Base-by-base conservation (phyloP, 1,140 invertebrate species). In the Solen grandis region DNA sequence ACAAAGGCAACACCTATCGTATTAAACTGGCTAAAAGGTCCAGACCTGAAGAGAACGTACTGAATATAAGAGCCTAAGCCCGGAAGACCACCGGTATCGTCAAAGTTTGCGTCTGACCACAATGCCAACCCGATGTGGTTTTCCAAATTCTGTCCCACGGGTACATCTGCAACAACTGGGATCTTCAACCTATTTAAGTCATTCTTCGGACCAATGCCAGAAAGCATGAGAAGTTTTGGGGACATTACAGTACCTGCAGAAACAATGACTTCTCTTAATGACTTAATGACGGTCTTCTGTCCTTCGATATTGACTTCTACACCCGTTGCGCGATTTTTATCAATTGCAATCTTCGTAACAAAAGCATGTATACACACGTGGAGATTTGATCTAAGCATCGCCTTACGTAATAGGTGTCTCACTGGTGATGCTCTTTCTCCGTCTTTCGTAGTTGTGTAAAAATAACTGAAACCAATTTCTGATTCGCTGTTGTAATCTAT, bases 151-250 rank as follows among this genome's bases (percentile, higher is more conserved):
- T 96, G 93, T 0, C 97, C 97, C 2, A 98, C 97, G 0, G 96
- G 95, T n/a, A 96, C 93, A 93, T 97, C 94, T 31, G 84, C 79
- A 25, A 77, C 16, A 2, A 87, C 82, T 19, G 76, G 82, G n/a
- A 89, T 87, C 86, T 85, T 73, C 5, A 84, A n/a, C 31, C 54
- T 63, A 5, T 85, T 65, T 33, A 86, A 60, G 46, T 86, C 81
- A 29, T 82, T 31, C 46, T 60, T 70, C 19, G 97, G 97, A 0
- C 97, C 97, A 2, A 98, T 94, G 0, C 97, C 98, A 2, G 96
- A 97, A 0, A 98, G 90, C 96, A 99, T 97, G 2, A 99, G 89
- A 0, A 99, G 84, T 82, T 98, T 97, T 0, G 97, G 96, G 0
- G 96, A 96, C 87, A 97, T 97, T 0, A 99, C 93, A 0, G 96